These are phyloP conservation scores for Notothenia coriiceps DNA, from an alignment of 2,113 vertebrate genomes.

Conservation along the genomic window DNA sequence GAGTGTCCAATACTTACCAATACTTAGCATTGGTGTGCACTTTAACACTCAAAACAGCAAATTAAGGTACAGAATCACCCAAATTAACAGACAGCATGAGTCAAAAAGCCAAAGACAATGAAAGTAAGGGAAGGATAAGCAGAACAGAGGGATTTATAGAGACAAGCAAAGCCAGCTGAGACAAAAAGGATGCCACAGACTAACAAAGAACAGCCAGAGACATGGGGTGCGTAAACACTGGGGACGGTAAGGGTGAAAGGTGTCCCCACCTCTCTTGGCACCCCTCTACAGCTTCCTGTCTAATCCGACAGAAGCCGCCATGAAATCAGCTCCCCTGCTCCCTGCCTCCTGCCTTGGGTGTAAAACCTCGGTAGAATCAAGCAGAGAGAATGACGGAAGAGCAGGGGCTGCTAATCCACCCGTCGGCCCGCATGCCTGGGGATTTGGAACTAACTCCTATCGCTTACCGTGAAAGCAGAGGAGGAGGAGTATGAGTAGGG, in stretches of 20 bases:
- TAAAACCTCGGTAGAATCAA: conserved; percentile 55
- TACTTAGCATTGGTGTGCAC: too few species aligned
- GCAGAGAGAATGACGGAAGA: conserved; percentile 59
- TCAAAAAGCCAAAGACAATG: neutral
- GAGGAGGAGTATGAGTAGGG: conserved; percentile 27
- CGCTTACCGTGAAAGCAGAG: conserved; percentile 56
- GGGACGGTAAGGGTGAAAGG: conserved; percentile 51
- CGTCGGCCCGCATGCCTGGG: conserved; percentile 46
- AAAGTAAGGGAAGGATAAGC: neutral
- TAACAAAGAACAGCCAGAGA: conserved; percentile 17
- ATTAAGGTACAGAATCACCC: too few species aligned
- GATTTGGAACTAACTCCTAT: conserved; percentile 65
- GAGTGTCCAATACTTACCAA: too few species aligned
- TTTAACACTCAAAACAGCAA: too few species aligned
- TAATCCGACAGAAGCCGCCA: conserved; percentile 75
- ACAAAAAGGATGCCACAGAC: conserved; percentile 25
- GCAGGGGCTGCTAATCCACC: conserved; percentile 70
- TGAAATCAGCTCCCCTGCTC: conserved; percentile 73
- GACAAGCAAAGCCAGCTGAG: conserved; percentile 9
- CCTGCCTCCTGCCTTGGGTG: conserved; percentile 56
- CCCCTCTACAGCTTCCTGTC: conserved; percentile 48
- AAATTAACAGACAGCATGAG: too few species aligned
- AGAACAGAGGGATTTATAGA: neutral
- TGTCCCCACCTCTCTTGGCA: conserved; percentile 55
- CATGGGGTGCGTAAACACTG: conserved; percentile 9